Conservation (phyloP, 1,140 invertebrate genomes). For the Sminthurinus signatus region DNA sequence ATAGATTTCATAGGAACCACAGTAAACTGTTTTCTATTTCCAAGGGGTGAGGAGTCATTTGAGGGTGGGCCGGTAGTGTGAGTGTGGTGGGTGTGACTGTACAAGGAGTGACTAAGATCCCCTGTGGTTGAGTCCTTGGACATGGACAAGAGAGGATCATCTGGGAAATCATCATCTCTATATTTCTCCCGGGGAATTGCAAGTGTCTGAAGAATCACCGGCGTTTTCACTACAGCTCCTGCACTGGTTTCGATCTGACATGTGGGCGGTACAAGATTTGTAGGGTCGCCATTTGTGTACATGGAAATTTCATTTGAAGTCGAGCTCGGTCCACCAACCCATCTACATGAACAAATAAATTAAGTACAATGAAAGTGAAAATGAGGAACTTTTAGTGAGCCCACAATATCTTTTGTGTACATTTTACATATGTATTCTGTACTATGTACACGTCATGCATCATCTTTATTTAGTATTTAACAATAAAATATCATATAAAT, state of each 20-base stretch:
- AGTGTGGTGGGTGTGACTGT: not conserved
- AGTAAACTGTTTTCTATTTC: slow-evolving; percentile 23
- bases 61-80: slow-evolving; percentile 10
- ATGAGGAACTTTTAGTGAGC: too few relatives aligned
- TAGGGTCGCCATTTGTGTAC: not conserved
- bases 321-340: slow-evolving; percentile 10
- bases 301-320: slow-evolving; percentile 5
- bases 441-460: too few relatives aligned
- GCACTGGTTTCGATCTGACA: not conserved
- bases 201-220: not conserved
- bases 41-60: slow-evolving; percentile 23
- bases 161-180: slow-evolving; percentile 1
- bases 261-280: not conserved
- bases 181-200: not conserved
- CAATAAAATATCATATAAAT: too few relatives aligned
- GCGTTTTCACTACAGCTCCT: not conserved
- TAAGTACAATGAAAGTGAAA: not conserved
- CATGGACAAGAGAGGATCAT: slow-evolving; percentile 7
- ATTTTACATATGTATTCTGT: too few relatives aligned
- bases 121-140: slow-evolving; percentile 11
- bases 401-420: too few relatives aligned
- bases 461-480: too few relatives aligned
- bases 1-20: slow-evolving; percentile 31
- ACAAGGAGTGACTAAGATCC: not conserved
- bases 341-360: slow-evolving; percentile 10